phyloP scores from a whole-genome alignment of 2,888 invertebrate species.

The Meghimatium bilineatum region DNA sequence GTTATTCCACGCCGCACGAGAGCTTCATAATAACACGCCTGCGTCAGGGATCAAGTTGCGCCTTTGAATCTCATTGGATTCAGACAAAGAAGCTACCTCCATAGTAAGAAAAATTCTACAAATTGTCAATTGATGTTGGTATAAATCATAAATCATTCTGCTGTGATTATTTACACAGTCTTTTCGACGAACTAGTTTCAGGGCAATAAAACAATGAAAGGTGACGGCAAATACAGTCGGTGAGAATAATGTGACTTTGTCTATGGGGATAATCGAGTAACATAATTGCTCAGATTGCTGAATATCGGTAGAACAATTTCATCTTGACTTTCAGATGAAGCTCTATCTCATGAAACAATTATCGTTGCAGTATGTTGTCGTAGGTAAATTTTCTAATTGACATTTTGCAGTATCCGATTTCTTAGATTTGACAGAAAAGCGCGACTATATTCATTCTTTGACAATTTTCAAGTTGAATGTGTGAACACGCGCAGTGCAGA shows the following conservation, averaged over 20 bases:
- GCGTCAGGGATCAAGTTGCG: conserved; percentile 31
- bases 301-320: conserved; percentile 24
- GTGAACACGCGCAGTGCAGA: too few relatives aligned
- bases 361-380: not conserved
- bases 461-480: too few relatives aligned
- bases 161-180: conserved; percentile 28
- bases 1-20: conserved; percentile 10
- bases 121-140: conserved; percentile 29
- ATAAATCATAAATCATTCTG: conserved; percentile 20
- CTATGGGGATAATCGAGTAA: conserved; percentile 1
- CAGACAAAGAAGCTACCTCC: conserved; percentile 30
- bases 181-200: conserved; percentile 2
- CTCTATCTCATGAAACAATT: conserved; percentile 19
- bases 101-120: conserved; percentile 30
- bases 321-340: conserved; percentile 27
- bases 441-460: too few relatives aligned
- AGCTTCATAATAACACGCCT: conserved; percentile 27
- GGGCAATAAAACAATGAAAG: conserved; percentile 27
- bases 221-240: not conserved
- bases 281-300: conserved; percentile 25
- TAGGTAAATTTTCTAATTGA: not conserved
- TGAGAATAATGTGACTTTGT: not conserved
- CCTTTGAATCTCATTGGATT: conserved; percentile 31
- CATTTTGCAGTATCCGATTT: not conserved
- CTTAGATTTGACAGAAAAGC: not conserved